phyloP scores from a whole-genome alignment of 2,797 vertebrate genomes.

The Cirrhinus molitorella region DNA sequence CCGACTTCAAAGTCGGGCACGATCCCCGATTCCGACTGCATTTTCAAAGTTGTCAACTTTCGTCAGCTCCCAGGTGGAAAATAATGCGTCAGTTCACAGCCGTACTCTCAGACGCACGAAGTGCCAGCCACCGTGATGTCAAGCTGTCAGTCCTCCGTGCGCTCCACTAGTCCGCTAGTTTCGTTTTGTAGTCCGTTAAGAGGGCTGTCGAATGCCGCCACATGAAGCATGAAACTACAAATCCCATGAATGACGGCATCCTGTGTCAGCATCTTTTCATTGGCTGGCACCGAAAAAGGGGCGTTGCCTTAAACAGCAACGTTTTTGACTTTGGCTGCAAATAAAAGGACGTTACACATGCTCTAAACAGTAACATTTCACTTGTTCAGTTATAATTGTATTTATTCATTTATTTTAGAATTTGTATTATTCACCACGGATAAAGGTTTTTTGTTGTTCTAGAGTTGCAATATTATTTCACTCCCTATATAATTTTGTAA shows the following conservation, averaged over 20 bases:
- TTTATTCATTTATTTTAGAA: too few relatives aligned
- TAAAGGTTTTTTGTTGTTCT: background rate
- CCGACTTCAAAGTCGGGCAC: slow-evolving; percentile 95
- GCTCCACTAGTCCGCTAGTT: slow-evolving; percentile 39
- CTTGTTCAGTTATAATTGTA: background rate
- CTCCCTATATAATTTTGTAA: background rate
- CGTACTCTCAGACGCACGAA: slow-evolving; percentile 66
- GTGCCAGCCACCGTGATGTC: slow-evolving; percentile 65
- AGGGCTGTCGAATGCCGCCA: background rate
- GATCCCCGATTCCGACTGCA: slow-evolving; percentile 97
- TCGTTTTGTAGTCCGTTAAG: slow-evolving; percentile 79
- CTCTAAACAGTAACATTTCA: background rate
- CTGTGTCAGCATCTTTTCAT: slow-evolving; percentile 77
- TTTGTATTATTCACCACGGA: background rate
- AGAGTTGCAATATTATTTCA: too few relatives aligned
- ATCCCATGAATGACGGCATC: slow-evolving; percentile 71
- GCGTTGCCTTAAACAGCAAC: slow-evolving; percentile 15
- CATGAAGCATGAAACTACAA: slow-evolving; percentile 71
- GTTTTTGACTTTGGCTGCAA: background rate
- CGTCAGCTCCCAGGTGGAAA: slow-evolving; percentile 49
- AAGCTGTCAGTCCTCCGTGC: slow-evolving; percentile 46
- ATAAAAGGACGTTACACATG: background rate
- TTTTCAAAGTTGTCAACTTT: slow-evolving; percentile 75
- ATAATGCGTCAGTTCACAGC: slow-evolving; percentile 56
- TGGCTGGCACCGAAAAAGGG: slow-evolving; percentile 59